Conservation (phyloP, 2,888 invertebrate genomes). For the Phrixothrix hirtus region DNA sequence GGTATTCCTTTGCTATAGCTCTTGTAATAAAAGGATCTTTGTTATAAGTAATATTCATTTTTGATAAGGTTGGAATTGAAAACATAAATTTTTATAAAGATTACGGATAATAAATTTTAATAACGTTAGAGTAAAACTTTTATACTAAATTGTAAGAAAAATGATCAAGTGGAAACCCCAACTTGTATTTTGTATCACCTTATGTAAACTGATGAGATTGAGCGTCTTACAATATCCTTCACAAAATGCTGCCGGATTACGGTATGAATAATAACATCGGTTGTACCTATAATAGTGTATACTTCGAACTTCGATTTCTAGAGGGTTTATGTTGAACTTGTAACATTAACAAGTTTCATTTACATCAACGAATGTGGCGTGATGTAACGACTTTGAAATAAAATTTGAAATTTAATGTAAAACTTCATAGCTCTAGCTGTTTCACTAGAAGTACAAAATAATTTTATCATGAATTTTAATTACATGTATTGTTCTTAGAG, state of each 20-base stretch:
- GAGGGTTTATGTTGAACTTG: not conserved
- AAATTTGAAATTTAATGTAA: no score
- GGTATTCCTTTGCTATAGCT: not conserved
- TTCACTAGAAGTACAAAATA: no score
- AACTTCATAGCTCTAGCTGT: no score
- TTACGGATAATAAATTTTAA: not conserved
- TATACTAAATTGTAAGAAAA: not conserved
- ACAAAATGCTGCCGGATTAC: constrained; percentile 4
- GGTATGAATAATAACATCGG: constrained; percentile 1
- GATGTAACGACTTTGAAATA: not conserved
- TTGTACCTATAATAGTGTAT: not conserved
- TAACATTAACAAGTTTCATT: not conserved
- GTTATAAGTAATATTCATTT: not conserved
- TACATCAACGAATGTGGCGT: not conserved
- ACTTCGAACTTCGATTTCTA: not conserved
- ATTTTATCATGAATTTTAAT: not conserved
- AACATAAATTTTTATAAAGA: not conserved
- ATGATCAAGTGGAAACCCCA: constrained; percentile 3
- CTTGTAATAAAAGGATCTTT: not conserved
- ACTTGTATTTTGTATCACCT: constrained; percentile 5
- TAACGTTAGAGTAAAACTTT: not conserved
- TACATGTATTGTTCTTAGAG: no score
- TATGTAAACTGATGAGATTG: constrained; percentile 11
- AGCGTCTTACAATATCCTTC: not conserved
- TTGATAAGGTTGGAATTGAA: not conserved